Base-by-base conservation (phyloP, 2,888 invertebrate species). In the Eupithecia abbreviata region DNA sequence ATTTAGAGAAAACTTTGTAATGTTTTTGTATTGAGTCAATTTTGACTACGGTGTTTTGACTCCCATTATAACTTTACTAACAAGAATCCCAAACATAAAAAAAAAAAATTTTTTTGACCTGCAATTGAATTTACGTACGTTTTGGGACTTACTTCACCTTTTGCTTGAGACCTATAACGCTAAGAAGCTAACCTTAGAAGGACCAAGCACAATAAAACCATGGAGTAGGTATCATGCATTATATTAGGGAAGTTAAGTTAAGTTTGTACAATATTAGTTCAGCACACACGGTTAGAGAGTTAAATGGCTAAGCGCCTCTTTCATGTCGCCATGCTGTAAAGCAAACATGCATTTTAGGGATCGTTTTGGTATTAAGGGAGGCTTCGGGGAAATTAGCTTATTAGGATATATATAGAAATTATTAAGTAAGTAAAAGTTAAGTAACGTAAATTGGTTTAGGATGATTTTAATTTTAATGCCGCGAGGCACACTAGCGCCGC, bases 321-420 rank as follows among this genome's bases (percentile, higher is more conserved):
- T 93, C 93, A 91, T 91, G 91, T 91, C 90, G 92, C 92, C 93
- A 92, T 93, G 94, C 94, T 94, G 94, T 84, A 93, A 94, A 88
- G 85, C 84, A 86, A 89, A 87, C 82, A 91, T 92, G 92, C 92
- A 79, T 15, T 68, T 45, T 43, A n/a, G n/a, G 10, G 67, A n/a
- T 10, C 9, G n/a, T n/a, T 45, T 43, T n/a, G 13, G 42, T 45
- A 45, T 68, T 45, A 43, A 42, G 66, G 62, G 18, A n/a, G 62
- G 4, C 4, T 30, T 62, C 30, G 62, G 30, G 30, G 58, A 58
- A 18, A 62, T 62, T 62, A 62, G 62, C 62, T 30, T 62, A 30
- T 58, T 18, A 58, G 58, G 58, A 58, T 6, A 51, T 13, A 51
- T 15, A n/a, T 55, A 55, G 7, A 55, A 55, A 30, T 30, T 30